These are phyloP conservation scores for Mormyrus hasselquistii DNA, from an alignment of 2,797 vertebrate genomes.

Conservation along the genomic window DNA sequence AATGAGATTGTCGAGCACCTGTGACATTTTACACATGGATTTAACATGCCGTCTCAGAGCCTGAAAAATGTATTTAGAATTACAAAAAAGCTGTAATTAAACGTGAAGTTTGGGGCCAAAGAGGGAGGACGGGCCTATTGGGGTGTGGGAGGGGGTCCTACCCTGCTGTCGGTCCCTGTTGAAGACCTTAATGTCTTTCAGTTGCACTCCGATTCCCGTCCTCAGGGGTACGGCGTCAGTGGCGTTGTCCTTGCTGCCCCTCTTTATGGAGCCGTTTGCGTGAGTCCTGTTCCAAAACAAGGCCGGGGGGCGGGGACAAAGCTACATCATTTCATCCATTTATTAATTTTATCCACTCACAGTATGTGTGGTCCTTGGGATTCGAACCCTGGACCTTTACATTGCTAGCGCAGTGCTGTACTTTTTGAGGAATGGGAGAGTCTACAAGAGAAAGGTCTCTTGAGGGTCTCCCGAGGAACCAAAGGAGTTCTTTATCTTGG, in stretches of 20 bases:
- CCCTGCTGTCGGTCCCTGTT: slow-evolving; percentile 90
- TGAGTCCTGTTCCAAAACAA: slow-evolving; percentile 69
- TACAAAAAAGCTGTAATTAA: background rate
- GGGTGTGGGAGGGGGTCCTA: slow-evolving; percentile 35
- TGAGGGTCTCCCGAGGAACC: background rate
- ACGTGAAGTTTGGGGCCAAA: no score
- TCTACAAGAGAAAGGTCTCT: background rate
- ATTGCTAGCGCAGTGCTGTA: background rate
- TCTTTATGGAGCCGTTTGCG: slow-evolving; percentile 94
- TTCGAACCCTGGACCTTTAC: background rate
- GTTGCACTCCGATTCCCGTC: slow-evolving; percentile 89
- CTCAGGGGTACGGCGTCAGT: slow-evolving; percentile 85
- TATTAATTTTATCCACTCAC: background rate
- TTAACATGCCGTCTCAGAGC: background rate
- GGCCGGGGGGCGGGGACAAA: background rate
- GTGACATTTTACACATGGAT: background rate
- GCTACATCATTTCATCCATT: background rate
- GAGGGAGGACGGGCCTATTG: background rate
- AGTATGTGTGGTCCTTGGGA: background rate
- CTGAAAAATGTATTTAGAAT: background rate
- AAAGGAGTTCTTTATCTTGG: background rate
- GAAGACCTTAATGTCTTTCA: slow-evolving; percentile 98
- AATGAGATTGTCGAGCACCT: background rate
- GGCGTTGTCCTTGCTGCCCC: slow-evolving; percentile 90
- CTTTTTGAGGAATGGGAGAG: background rate